Evolutionary conservation across 2,113 vertebrate species (phyloP).

Genomic region (Meriones unguiculatus): DNA sequence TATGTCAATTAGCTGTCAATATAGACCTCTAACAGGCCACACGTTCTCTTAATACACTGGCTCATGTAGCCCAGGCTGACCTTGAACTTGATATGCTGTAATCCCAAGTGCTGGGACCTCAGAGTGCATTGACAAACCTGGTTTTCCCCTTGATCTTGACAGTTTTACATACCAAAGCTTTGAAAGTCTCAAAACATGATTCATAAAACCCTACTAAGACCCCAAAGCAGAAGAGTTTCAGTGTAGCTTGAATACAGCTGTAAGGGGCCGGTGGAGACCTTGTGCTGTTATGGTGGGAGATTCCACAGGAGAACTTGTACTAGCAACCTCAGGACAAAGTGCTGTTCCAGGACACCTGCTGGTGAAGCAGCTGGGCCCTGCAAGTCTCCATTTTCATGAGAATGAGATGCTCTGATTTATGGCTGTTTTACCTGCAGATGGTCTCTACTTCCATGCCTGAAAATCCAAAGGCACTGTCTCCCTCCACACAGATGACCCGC

Average conservation of each 20-base stretch:
- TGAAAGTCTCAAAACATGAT: not conserved
- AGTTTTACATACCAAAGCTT: not conserved
- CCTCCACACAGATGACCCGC: slow-evolving; percentile 94
- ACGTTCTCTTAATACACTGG: not conserved
- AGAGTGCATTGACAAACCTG: not conserved
- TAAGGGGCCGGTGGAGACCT: not conserved
- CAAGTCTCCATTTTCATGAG: not conserved
- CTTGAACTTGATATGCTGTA: not conserved
- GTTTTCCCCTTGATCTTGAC: not conserved
- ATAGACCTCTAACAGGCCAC: not conserved
- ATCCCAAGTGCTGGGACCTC: not conserved
- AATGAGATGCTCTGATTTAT: not conserved
- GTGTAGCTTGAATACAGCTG: not conserved
- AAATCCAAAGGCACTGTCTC: slow-evolving; percentile 98
- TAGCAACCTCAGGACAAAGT: not conserved
- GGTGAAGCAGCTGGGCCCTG: not conserved
- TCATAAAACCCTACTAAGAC: not conserved
- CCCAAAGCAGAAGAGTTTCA: slow-evolving; percentile 22
- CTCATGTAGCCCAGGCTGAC: not conserved
- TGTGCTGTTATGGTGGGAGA: not conserved
- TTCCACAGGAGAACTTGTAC: not conserved
- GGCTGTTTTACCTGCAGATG: slow-evolving; percentile 93
- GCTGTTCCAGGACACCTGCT: no score
- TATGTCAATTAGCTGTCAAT: not conserved
- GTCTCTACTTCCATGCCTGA: slow-evolving; percentile 99